Evolutionary conservation across 2,888 invertebrate species (phyloP).

Genomic region (Torymus texanus): DNA sequence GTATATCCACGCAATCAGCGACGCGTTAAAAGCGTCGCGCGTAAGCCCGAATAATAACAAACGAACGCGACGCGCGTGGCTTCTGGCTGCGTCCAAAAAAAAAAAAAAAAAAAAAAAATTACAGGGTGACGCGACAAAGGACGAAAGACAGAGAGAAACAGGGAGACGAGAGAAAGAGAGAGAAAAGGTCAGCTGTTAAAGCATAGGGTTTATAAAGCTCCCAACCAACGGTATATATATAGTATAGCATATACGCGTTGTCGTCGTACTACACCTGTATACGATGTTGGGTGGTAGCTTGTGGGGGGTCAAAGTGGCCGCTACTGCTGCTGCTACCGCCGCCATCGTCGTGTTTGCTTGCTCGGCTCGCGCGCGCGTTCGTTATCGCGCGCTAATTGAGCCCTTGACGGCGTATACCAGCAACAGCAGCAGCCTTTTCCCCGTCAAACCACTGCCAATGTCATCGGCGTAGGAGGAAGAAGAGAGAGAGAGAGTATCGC

Average conservation of each 20-base stretch:
- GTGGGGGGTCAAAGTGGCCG: constrained; percentile 26
- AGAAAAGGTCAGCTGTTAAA: constrained; percentile 26
- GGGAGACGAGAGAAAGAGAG: too few relatives aligned
- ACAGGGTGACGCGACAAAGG: neutral
- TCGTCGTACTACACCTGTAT: too few relatives aligned
- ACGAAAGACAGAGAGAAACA: too few relatives aligned
- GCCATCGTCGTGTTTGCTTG: constrained; percentile 17
- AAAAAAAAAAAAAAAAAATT: neutral
- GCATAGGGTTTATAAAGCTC: constrained; percentile 4
- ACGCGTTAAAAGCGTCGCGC: constrained; percentile 24
- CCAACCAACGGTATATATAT: neutral
- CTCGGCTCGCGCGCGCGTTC: constrained; percentile 58
- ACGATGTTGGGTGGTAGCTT: too few relatives aligned
- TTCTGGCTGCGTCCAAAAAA: neutral
- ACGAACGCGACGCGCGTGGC: neutral
- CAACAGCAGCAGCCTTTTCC: too few relatives aligned
- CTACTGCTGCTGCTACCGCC: too few relatives aligned
- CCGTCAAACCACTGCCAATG: constrained; percentile 6
- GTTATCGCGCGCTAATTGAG: constrained; percentile 70
- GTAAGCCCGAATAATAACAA: constrained; percentile 36
- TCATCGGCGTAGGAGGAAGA: constrained; percentile 6
- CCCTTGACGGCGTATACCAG: constrained; percentile 54
- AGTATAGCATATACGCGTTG: too few relatives aligned
- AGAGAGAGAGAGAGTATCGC: constrained; percentile 11
- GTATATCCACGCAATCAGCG: constrained; percentile 14